phyloP scores from a whole-genome alignment of 2,888 invertebrate genomes.

The Noctua pronuba region DNA sequence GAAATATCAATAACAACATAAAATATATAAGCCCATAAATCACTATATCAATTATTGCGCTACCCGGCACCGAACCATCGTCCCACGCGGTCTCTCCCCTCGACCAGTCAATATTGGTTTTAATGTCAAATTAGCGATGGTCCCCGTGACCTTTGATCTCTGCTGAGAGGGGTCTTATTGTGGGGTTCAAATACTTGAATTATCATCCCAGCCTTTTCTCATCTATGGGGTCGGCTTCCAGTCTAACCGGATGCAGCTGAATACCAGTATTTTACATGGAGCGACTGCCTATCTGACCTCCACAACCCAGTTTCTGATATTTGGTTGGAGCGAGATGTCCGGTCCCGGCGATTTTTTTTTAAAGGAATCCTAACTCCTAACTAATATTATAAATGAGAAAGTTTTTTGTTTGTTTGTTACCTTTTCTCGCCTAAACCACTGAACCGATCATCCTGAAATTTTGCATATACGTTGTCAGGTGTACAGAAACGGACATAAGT shows the following conservation, averaged over 20 bases:
- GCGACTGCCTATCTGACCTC: background rate
- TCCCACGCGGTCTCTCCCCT: slow-evolving; percentile 51
- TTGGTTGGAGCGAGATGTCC: too few relatives aligned
- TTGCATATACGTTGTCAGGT: too few relatives aligned
- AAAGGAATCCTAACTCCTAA: too few relatives aligned
- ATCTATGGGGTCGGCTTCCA: background rate
- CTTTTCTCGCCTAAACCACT: too few relatives aligned
- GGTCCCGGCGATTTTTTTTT: too few relatives aligned
- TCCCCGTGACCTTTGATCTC: slow-evolving; percentile 41
- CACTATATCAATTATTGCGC: slow-evolving; percentile 58
- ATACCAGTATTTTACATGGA: background rate
- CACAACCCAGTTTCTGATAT: background rate
- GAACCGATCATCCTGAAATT: too few relatives aligned
- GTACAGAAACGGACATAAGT: too few relatives aligned
- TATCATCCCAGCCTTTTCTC: background rate
- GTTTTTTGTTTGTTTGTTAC: too few relatives aligned
- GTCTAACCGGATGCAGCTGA: background rate
- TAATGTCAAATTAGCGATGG: slow-evolving; percentile 60
- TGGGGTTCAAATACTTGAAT: slow-evolving; percentile 5
- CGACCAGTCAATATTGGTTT: slow-evolving; percentile 56
- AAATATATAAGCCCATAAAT: slow-evolving; percentile 39
- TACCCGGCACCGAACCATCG: slow-evolving; percentile 29
- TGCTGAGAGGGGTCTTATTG: background rate
- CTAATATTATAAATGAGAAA: too few relatives aligned
- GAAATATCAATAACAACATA: slow-evolving; percentile 2